phyloP scores from a whole-genome alignment of 2,113 vertebrate species.

The Cromileptes altivelis region DNA sequence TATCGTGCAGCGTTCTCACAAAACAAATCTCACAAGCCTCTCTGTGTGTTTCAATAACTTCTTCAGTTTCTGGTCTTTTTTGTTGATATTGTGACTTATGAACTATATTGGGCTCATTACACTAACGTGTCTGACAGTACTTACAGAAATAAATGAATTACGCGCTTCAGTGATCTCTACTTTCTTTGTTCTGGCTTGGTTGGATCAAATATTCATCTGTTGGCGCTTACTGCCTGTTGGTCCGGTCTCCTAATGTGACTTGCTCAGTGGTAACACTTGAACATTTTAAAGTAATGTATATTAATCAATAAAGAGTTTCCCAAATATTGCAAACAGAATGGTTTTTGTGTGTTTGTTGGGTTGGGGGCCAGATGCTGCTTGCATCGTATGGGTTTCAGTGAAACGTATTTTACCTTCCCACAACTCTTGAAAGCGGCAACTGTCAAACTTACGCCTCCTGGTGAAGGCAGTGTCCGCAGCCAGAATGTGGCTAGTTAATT shows the following conservation, averaged over 20 bases:
- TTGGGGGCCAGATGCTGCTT: not conserved
- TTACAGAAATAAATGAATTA: conserved; percentile 9
- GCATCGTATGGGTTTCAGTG: too few species aligned
- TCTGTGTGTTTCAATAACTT: not conserved
- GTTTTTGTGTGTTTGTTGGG: not conserved
- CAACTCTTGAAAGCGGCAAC: too few species aligned
- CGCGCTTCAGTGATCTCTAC: conserved; percentile 25
- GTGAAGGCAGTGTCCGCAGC: too few species aligned
- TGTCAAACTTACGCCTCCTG: too few species aligned
- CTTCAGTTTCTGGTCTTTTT: not conserved
- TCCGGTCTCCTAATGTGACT: conserved; percentile 37
- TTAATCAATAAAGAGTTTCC: conserved; percentile 74
- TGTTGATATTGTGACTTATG: not conserved
- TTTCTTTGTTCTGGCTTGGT: conserved; percentile 12
- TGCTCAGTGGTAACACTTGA: conserved; percentile 38
- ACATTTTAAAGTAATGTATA: conserved; percentile 53
- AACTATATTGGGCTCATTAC: not conserved
- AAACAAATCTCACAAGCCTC: not conserved
- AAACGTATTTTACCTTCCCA: too few species aligned
- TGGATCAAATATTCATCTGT: conserved; percentile 34
- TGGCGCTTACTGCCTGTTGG: conserved; percentile 22
- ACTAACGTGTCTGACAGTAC: conserved; percentile 8
- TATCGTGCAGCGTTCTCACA: not conserved
- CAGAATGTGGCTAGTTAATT: too few species aligned
- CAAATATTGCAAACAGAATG: conserved; percentile 34